Base-by-base conservation (phyloP, 1,140 invertebrate species). In the Drosophila sulfurigaster region DNA sequence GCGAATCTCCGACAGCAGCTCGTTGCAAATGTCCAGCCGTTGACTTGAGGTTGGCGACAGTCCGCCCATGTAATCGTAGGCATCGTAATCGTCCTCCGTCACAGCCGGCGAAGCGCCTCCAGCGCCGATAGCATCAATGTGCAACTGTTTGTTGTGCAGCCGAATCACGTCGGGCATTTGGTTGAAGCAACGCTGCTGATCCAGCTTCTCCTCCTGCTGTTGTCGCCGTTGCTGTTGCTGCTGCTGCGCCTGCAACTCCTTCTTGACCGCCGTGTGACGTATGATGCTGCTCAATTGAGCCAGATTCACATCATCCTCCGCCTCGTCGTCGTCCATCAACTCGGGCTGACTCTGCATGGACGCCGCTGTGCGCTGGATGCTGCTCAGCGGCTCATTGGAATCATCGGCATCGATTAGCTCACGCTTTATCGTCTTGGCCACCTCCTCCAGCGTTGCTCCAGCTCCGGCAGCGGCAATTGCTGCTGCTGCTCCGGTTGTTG, bases 231-330 rank as follows among this genome's bases (percentile, higher is more conserved):
- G 85, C 49, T 78, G 69, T 49, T 80, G 60, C 10, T 86, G 82
- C 57, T 82, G 82, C 15, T 77, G 75, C 2, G 85, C 74, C 70
- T 87, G 80, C 81, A 83, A 52, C 54, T 89, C 85, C 65, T 85
- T 89, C 28, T 89, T 89, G 6, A 89, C 85, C 3, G 90, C 88
- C 46, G 90, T 91, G 35, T 92, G 91, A 8, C 79, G 60, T 11
- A 92, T 92, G 7, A 92, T 79, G 73, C 56, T 92, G 80, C 91
- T 92, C n/a, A 92, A 60, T 57, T 91, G 86, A 7, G 91, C 91
- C 71, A 92, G 71, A 87, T 92, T 92, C 1, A 92, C 89, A 59
- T 92, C 90, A 35, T 92, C 91, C 56, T 92, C 91, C 32, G 83
- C 82, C 56, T 92, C 91, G 7, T 91, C 85, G 49, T 72, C 48